Evolutionary conservation across 2,113 vertebrate genomes (phyloP).

Genomic region (Percopsis transmontana): DNA sequence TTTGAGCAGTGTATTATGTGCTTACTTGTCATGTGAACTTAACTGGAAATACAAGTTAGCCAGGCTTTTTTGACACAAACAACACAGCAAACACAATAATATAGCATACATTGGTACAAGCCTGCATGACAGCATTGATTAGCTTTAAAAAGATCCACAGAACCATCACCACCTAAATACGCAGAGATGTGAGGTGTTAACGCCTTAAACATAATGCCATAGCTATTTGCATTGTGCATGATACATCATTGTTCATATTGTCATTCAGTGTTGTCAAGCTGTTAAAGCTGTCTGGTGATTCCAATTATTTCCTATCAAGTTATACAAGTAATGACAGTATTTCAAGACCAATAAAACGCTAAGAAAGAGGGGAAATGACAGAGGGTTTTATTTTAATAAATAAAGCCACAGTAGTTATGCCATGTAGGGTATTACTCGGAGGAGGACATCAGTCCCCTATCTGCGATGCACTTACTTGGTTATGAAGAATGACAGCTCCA

Average conservation of each 20-base stretch:
- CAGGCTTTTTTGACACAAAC: background rate
- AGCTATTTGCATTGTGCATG: background rate
- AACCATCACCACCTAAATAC: background rate
- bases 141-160: background rate
- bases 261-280: background rate
- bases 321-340: background rate
- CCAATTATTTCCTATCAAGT: no score
- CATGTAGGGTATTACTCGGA: slow-evolving; percentile 4
- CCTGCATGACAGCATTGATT: background rate
- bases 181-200: background rate
- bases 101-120: background rate
- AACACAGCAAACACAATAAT: background rate
- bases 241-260: background rate
- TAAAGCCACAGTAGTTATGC: slow-evolving; percentile 9
- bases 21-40: slow-evolving; percentile 13
- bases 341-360: background rate
- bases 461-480: background rate
- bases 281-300: background rate
- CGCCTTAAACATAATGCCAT: background rate
- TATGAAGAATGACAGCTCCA: slow-evolving; percentile 22
- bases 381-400: slow-evolving; percentile 4
- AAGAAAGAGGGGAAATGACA: background rate
- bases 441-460: background rate
- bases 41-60: background rate
- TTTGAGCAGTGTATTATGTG: no score